These are phyloP conservation scores for Dryobotodes eremita DNA, from an alignment of 2,888 invertebrate genomes.

Conservation along the genomic window DNA sequence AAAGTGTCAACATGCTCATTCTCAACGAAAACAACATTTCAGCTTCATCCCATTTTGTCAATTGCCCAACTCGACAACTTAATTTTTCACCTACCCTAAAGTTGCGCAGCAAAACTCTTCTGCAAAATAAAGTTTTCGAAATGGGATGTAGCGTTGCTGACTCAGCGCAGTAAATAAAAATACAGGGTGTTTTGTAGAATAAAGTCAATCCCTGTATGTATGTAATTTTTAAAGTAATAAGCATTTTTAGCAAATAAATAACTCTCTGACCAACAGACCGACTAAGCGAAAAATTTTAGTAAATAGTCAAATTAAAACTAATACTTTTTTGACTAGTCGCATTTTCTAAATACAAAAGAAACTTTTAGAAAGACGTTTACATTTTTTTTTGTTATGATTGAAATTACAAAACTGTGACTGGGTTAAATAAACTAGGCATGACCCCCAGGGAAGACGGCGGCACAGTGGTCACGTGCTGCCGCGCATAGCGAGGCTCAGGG, in stretches of 20 bases:
- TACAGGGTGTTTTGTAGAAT: neutral
- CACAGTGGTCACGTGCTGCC: too few relatives aligned
- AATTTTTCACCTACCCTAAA: slow-evolving; percentile 37
- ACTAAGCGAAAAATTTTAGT: too few relatives aligned
- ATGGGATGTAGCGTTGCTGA: slow-evolving; percentile 24
- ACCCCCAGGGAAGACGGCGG: too few relatives aligned
- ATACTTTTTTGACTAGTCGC: neutral
- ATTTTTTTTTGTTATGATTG: neutral
- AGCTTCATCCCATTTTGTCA: slow-evolving; percentile 12
- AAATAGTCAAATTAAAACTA: too few relatives aligned
- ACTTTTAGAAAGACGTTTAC: neutral
- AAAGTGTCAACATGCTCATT: neutral
- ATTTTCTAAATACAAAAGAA: neutral
- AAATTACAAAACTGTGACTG: neutral
- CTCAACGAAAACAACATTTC: slow-evolving; percentile 9
- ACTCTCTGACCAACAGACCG: too few relatives aligned
- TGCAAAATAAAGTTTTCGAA: slow-evolving; percentile 26
- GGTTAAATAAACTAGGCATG: neutral
- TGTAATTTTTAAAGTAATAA: neutral
- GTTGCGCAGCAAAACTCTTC: slow-evolving; percentile 5
- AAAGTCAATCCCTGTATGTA: neutral
- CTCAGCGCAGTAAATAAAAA: slow-evolving; percentile 14
- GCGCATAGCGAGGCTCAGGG: too few relatives aligned
- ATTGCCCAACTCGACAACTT: slow-evolving; percentile 25
- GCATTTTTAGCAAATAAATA: too few relatives aligned